A percentile compares a stretch with the other conserved stretches of the same genome.
Evolutionary conservation across 23 tunicate species (phyloP).

Genomic region (Ascidia mentula): DNA sequence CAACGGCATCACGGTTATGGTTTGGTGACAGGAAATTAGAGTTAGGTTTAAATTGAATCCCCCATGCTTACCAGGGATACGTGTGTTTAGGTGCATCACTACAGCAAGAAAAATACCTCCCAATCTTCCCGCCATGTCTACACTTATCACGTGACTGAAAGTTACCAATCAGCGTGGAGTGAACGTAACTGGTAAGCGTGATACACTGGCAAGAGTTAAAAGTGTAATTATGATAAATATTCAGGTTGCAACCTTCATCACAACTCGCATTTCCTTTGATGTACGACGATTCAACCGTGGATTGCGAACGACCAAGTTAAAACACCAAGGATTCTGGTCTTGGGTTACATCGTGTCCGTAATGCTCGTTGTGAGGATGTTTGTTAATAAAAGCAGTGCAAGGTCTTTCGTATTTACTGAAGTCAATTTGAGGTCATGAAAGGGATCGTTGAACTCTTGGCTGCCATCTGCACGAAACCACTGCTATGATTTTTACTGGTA

Average conservation of each 20-base stretch:
- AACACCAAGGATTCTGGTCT: too few relatives aligned
- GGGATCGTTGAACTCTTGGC: too few relatives aligned
- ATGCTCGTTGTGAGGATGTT: too few relatives aligned
- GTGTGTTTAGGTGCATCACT: slow-evolving; percentile 54
- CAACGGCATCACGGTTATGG: too few relatives aligned
- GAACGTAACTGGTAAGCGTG: slow-evolving; percentile 52
- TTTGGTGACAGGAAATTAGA: too few relatives aligned
- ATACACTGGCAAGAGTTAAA: neutral
- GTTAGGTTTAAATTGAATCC: too few relatives aligned
- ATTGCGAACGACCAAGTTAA: neutral
- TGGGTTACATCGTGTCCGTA: too few relatives aligned
- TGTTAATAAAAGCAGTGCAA: too few relatives aligned
- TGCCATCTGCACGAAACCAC: too few relatives aligned
- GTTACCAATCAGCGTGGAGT: slow-evolving; percentile 61
- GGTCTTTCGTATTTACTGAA: too few relatives aligned
- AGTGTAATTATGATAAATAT: neutral
- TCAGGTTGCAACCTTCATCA: neutral
- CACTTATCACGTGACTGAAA: slow-evolving; percentile 73
- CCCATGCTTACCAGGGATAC: neutral
- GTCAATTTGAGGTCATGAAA: too few relatives aligned
- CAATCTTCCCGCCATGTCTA: slow-evolving; percentile 62
- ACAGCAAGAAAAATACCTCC: slow-evolving; percentile 64
- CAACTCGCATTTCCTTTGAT: neutral
- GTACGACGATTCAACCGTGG: neutral
- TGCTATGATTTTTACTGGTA: too few relatives aligned